Percentiles rank a stretch among this genome's conserved stretches.
These are phyloP conservation scores for Morone saxatilis DNA, from an alignment of 2,113 vertebrate species.

Conservation along the genomic window DNA sequence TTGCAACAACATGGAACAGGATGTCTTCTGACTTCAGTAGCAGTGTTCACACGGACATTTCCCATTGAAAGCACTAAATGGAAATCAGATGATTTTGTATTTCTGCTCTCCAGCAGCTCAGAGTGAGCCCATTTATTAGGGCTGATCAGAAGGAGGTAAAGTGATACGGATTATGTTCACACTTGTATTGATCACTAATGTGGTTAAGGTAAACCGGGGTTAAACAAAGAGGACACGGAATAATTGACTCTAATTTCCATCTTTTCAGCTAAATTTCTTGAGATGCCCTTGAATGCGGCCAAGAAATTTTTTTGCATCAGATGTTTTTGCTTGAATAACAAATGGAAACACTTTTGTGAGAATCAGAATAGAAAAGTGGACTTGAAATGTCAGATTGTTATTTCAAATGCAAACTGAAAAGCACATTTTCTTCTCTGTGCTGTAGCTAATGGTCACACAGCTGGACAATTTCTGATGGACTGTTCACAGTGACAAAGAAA, in stretches of 20 bases:
- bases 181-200: slow-evolving; percentile 28
- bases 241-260: slow-evolving; percentile 29
- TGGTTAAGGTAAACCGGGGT: slow-evolving; percentile 7
- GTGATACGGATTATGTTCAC: slow-evolving; percentile 37
- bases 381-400: background rate
- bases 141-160: slow-evolving; percentile 51
- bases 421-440: background rate
- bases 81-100: slow-evolving; percentile 10
- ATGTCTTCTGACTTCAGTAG: slow-evolving; percentile 46
- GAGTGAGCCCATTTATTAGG: slow-evolving; percentile 33
- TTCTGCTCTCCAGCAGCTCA: slow-evolving; percentile 21
- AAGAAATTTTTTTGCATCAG: background rate
- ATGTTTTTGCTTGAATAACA: background rate
- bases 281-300: background rate
- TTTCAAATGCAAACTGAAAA: background rate
- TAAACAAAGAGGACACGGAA: slow-evolving; percentile 32
- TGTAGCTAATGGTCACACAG: slow-evolving; percentile 12
- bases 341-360: background rate
- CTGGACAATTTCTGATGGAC: slow-evolving; percentile 8
- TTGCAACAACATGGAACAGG: slow-evolving; percentile 57
- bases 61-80: slow-evolving; percentile 22
- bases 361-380: background rate
- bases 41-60: background rate
- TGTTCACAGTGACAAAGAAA: background rate
- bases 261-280: slow-evolving; percentile 25